Evolutionary conservation across 2,113 vertebrate species (phyloP), one percentile per base, ranked within the genome.

Genomic region (Anarhynchus alexandrinus): DNA sequence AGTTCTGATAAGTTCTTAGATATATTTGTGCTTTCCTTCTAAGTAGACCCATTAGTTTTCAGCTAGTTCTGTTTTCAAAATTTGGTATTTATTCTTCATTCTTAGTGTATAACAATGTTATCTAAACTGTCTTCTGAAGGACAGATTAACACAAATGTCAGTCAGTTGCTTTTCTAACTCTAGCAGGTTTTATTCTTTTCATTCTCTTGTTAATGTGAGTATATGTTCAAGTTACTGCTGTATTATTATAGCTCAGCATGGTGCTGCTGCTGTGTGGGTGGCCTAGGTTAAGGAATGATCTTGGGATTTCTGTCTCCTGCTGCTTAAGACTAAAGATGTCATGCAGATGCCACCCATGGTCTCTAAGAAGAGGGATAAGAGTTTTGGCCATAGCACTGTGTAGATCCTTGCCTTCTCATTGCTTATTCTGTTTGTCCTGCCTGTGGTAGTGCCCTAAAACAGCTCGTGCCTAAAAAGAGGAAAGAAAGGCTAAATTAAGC

Each of bases 171-270:
- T 95, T 96, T 95, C 81, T 90, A 77, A 97, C 90, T 92, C 88
- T 94, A 95, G n/a, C 43, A 64, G 67, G 67, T 96, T 97, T 97
- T 97, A 95, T 90, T 97, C 89, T 90, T 94, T 89, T 95, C 74
- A 91, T 97, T 97, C 92, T 97, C 87, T 95, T 96, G 92, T 96
- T 97, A 96, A 96, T 96, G 94, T 95, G 95, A 93, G 77, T 97
- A 71, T 96, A 96, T 96, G 96, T 97, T 96, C 85, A 93, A 95
- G 94, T 95, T 96, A 96, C 92, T 94, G 70, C 87, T 95, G 83
- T 84, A 96, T 97, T 97, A 94, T 97, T 95, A 73, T 36, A 93
- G 89, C 97, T 95, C 97, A 96, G 97, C 96, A n/a, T 97, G 96
- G 81, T 96, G 94, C 82, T 90, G 79, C 83, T 92, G 55, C 95